These are phyloP conservation scores for Troides helena DNA, from an alignment of 2,888 invertebrate genomes.

Conservation along the genomic window DNA sequence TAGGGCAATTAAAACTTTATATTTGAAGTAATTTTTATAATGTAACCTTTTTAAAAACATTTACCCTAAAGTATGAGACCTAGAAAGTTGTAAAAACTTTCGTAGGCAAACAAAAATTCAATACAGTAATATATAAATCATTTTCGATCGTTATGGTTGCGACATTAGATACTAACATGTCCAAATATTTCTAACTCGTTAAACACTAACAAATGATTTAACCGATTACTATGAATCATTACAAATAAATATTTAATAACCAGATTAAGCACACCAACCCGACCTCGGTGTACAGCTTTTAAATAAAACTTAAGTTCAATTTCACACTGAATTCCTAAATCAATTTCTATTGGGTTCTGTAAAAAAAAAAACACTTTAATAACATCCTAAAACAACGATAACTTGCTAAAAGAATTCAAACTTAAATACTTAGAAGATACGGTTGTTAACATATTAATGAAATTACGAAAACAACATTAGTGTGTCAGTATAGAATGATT, in stretches of 20 bases:
- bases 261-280: conserved; percentile 52
- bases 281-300: conserved; percentile 48
- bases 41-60: too few species aligned
- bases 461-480: conserved; percentile 52
- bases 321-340: conserved; percentile 75
- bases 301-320: conserved; percentile 69
- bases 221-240: conserved; percentile 49
- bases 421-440: conserved; percentile 31
- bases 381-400: conserved; percentile 38
- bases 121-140: background rate
- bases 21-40: too few species aligned
- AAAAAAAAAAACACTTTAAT: conserved; percentile 21
- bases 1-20: too few species aligned
- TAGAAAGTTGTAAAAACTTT: background rate
- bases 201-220: conserved; percentile 44
- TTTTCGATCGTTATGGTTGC: conserved; percentile 1
- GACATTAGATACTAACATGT: conserved; percentile 38
- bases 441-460: conserved; percentile 34
- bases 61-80: too few species aligned
- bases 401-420: conserved; percentile 33
- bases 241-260: conserved; percentile 68
- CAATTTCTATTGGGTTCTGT: conserved; percentile 63
- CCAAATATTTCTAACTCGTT: conserved; percentile 51
- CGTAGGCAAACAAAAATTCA: background rate
- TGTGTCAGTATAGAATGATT: conserved; percentile 60